Base-by-base conservation (phyloP, 2,113 vertebrate genomes). In the Emydocephalus ijimae region DNA sequence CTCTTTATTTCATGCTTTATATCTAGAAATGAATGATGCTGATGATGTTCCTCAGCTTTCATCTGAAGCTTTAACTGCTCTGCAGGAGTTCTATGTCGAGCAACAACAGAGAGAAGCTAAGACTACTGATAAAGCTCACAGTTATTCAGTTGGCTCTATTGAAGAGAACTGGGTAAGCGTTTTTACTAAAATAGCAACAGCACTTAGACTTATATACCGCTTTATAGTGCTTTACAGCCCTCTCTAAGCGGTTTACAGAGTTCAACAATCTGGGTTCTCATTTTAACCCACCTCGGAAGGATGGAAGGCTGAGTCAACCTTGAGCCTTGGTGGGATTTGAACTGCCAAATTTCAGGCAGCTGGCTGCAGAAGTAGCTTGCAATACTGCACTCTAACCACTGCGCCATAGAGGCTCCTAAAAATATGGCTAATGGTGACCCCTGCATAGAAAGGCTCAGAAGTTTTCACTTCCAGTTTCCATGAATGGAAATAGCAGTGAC, bases 91-190 rank as follows among this genome's bases (percentile, higher is more conserved):
- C 95, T 99, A 98, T 94, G 93, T 95, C 5, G 99, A 99, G 92
- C 98, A 97, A 92, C 95, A 97, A 92, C 94, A 96, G 12, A 95
- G 89, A 92, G 95, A 96, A 9, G 95, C 90, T 93, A 95, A 94
- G 94, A 89, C 93, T 91, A 90, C 45, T 56, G 74, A 94, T 0
- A 93, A 81, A 1, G 92, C 94, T 8, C 95, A 98, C 89, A 97
- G 96, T 91, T 99, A 98, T 18, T 93, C 96, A 29, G 90, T 99
- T 69, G 99, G 98, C 89, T 97, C 98, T 0, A 95, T 99, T 95
- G 97, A 98, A 94, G 99, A 99, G 96, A 98, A 99, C 95, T 99
- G 99, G 99, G 99, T 99, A 97, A 97, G 98, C 45, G 29, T n/a
- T 88, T 92, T 69, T 34, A 20, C 61, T 87, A 29, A 48, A 61